Percentiles rank a stretch among this genome's conserved stretches.
Conservation (phyloP, 2,888 invertebrate species). For the Heliconius sara region DNA sequence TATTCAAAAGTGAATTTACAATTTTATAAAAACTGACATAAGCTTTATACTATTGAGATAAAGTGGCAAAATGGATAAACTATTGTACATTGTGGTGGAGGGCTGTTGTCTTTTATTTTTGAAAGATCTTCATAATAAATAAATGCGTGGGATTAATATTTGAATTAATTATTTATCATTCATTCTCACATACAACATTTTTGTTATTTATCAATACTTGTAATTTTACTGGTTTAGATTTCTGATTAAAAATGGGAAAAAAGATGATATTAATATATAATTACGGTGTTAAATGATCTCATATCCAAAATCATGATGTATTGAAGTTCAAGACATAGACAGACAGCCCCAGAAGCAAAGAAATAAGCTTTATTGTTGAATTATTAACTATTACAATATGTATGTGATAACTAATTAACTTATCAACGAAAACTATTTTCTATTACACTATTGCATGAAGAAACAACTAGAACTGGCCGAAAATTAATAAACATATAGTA, state of each 20-base stretch:
- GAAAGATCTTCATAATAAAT: conserved; percentile 29
- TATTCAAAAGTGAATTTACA: conserved; percentile 83
- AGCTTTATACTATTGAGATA: conserved; percentile 77
- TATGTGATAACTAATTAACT: conserved; percentile 62
- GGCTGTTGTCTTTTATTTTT: conserved; percentile 51
- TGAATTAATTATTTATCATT: not conserved
- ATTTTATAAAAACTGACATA: conserved; percentile 73
- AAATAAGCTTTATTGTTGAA: conserved; percentile 72
- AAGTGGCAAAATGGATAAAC: conserved; percentile 73
- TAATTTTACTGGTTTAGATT: not conserved
- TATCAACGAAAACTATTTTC: conserved; percentile 64
- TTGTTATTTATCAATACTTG: not conserved
- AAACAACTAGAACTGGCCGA: conserved; percentile 72
- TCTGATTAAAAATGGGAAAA: too few relatives aligned
- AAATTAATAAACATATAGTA: conserved; percentile 37
- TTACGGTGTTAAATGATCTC: too few relatives aligned
- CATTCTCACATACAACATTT: too few relatives aligned
- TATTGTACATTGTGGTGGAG: conserved; percentile 66
- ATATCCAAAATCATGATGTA: too few relatives aligned
- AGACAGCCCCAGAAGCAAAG: conserved; percentile 64
- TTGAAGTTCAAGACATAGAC: not conserved
- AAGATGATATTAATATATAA: too few relatives aligned
- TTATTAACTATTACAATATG: conserved; percentile 73
- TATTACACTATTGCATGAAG: conserved; percentile 57
- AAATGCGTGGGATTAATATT: not conserved